These are phyloP conservation scores for Caenorhabditis wallacei DNA, from an alignment of 2,888 invertebrate species.

Conservation along the genomic window DNA sequence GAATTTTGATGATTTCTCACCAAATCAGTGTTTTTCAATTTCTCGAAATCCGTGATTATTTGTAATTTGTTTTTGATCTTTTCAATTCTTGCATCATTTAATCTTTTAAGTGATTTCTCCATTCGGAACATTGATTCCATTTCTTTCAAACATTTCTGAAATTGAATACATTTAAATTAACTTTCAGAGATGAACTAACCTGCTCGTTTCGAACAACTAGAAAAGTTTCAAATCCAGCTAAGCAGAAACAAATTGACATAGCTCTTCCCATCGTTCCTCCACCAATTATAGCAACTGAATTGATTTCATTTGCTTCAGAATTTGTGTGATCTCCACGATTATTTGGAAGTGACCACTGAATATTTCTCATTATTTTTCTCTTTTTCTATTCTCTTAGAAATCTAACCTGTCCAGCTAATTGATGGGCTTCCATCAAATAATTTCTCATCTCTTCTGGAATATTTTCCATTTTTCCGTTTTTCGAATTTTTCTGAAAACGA, in stretches of 20 bases:
- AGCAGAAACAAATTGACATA: slow-evolving; percentile 83
- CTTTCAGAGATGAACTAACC: slow-evolving; percentile 71
- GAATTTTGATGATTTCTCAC: background rate
- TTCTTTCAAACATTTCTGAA: slow-evolving; percentile 68
- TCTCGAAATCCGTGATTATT: slow-evolving; percentile 61
- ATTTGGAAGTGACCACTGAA: slow-evolving; percentile 68
- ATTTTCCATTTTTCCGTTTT: slow-evolving; percentile 48
- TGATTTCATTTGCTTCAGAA: slow-evolving; percentile 41
- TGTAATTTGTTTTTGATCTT: slow-evolving; percentile 46
- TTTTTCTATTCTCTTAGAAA: background rate
- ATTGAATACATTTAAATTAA: background rate
- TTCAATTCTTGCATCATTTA: slow-evolving; percentile 66
- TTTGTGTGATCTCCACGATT: slow-evolving; percentile 57
- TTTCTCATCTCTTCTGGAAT: slow-evolving; percentile 64
- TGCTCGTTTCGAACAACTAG: slow-evolving; percentile 77
- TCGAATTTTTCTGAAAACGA: too few species aligned
- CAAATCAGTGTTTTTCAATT: slow-evolving; percentile 65
- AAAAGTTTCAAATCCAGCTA: slow-evolving; percentile 81
- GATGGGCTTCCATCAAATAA: slow-evolving; percentile 67
- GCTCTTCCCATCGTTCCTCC: slow-evolving; percentile 84
- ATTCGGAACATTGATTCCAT: slow-evolving; percentile 65
- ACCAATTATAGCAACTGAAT: slow-evolving; percentile 66
- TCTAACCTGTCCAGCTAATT: slow-evolving; percentile 51
- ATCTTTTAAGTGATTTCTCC: slow-evolving; percentile 69
- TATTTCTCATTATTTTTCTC: background rate